Evolutionary conservation across 1,140 invertebrate genomes (phyloP).

Genomic region (Lucilia cuprina): DNA sequence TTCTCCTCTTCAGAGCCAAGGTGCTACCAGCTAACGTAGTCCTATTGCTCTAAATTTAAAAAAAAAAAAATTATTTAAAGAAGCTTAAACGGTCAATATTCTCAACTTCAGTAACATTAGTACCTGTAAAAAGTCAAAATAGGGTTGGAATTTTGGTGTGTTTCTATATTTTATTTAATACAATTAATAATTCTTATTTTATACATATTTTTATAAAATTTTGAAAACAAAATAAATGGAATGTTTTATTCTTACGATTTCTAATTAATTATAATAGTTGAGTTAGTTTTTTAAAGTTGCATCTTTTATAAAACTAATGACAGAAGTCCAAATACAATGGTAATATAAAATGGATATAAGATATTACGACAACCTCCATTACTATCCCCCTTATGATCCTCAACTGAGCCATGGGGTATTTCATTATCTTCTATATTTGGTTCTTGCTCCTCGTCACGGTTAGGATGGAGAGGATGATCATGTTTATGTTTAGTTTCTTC

Average conservation of each 20-base stretch:
- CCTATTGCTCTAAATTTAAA: no score
- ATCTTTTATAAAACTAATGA: not conserved
- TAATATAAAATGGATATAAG: conserved; percentile 6
- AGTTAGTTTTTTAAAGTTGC: not conserved
- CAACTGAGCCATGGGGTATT: conserved; percentile 39
- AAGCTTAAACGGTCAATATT: no score
- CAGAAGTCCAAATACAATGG: not conserved
- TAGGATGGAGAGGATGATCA: conserved; percentile 40
- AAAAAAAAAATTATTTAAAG: no score
- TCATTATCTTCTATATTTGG: conserved; percentile 47
- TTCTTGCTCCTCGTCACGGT: conserved; percentile 59
- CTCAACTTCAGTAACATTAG: no score
- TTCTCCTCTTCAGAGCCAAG: no score
- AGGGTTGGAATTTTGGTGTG: no score
- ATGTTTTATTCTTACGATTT: not conserved
- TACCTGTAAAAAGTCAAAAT: no score
- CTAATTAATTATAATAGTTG: not conserved
- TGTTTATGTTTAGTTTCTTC: conserved; percentile 66
- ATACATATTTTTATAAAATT: not conserved
- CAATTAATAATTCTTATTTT: not conserved
- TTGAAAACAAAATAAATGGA: not conserved
- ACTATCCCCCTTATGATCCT: conserved; percentile 37
- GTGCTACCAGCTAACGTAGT: no score
- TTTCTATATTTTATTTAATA: conserved; percentile 9
- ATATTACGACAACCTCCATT: not conserved